These are phyloP conservation scores for Ischnura elegans DNA, from an alignment of 2,888 invertebrate species.

Conservation along the genomic window DNA sequence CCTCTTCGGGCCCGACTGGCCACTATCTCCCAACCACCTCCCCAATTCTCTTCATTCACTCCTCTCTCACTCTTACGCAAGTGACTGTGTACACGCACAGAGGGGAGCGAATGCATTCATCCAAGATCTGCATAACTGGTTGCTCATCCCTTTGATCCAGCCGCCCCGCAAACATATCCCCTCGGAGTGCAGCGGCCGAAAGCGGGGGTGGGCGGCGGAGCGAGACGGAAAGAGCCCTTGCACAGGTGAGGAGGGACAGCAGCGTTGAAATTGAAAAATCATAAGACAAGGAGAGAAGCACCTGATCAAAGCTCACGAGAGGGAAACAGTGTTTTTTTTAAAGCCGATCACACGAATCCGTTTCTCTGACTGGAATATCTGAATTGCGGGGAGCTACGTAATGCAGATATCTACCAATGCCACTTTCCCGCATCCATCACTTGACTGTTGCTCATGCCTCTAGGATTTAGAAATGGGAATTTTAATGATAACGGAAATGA, in stretches of 20 bases:
- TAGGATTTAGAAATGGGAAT: no score
- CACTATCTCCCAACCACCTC: background rate
- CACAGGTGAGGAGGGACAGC: background rate
- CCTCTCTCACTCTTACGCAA: conserved; percentile 3
- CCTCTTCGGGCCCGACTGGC: background rate
- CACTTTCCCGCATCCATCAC: background rate
- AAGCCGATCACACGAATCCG: background rate
- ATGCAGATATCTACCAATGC: no score
- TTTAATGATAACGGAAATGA: no score
- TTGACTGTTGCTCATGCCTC: no score
- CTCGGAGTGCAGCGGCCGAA: background rate
- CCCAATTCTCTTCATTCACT: background rate
- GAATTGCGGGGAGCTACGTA: background rate
- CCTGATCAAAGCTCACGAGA: background rate
- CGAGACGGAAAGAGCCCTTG: background rate
- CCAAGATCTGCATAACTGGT: conserved; percentile 56
- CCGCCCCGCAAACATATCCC: background rate
- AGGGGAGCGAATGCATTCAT: conserved; percentile 13
- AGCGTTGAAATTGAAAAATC: background rate
- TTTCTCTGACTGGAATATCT: background rate
- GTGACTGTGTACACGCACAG: background rate
- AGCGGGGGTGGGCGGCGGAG: background rate
- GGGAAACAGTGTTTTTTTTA: background rate
- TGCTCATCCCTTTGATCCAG: conserved; percentile 13
- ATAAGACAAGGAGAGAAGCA: background rate